Conservation (phyloP, 2,797 vertebrate species). For the Molossus molossus region DNA sequence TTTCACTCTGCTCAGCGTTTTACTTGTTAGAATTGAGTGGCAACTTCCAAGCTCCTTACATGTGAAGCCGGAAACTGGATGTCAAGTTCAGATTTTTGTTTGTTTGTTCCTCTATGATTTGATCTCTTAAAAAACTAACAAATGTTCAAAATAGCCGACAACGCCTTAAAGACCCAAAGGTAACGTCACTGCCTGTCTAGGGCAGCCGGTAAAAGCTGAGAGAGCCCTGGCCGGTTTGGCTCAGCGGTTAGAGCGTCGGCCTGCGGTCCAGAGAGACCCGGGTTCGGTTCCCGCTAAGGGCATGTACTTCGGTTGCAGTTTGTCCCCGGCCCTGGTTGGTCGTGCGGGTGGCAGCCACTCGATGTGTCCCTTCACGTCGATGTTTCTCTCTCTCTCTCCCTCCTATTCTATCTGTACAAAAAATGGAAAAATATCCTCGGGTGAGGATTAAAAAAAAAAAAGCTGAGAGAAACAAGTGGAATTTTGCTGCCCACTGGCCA, state of each 20-base stretch:
- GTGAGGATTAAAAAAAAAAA: too few relatives aligned
- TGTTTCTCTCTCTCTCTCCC: too few relatives aligned
- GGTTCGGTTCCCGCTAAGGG: too few relatives aligned
- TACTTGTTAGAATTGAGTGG: background rate
- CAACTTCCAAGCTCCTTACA: conserved; percentile 12
- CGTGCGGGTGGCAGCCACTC: too few relatives aligned
- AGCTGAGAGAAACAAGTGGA: background rate
- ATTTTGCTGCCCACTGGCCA: background rate
- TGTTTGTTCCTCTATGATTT: background rate
- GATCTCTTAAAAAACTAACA: background rate
- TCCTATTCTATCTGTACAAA: too few relatives aligned
- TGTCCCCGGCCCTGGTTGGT: too few relatives aligned
- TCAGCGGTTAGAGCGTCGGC: too few relatives aligned
- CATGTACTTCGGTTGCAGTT: too few relatives aligned
- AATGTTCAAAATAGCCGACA: background rate
- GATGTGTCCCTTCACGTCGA: too few relatives aligned
- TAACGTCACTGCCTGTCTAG: background rate
- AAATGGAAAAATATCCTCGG: too few relatives aligned
- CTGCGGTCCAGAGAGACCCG: too few relatives aligned
- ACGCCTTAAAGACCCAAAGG: background rate
- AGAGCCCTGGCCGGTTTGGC: too few relatives aligned
- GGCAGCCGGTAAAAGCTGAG: background rate
- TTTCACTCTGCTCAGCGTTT: background rate
- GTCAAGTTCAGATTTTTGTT: background rate
- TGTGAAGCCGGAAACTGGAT: background rate